Conservation (phyloP, 2,113 vertebrate genomes). For the Pedionomus torquatus region DNA sequence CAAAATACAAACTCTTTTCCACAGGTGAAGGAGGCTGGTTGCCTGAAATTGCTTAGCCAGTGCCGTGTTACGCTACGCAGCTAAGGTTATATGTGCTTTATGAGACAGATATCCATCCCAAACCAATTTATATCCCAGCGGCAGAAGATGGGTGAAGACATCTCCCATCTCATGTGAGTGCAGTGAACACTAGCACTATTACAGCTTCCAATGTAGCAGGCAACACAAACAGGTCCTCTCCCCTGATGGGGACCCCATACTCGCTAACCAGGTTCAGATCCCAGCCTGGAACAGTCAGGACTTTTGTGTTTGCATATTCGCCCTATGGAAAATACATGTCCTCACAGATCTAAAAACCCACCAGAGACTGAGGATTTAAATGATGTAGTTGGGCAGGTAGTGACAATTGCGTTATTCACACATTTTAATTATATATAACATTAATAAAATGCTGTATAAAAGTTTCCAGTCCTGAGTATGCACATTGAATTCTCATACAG, state of each 20-base stretch:
- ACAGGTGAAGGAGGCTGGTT: neutral
- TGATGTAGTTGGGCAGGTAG: neutral
- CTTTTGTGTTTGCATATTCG: neutral
- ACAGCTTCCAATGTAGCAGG: neutral
- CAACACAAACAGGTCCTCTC: neutral
- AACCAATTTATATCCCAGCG: neutral
- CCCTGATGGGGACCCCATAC: neutral
- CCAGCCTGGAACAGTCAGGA: neutral
- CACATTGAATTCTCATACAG: neutral
- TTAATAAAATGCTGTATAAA: neutral
- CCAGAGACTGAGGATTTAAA: neutral
- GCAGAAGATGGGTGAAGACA: neutral
- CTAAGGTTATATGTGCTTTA: neutral
- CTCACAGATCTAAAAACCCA: neutral
- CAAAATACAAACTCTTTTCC: neutral
- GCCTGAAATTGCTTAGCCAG: neutral
- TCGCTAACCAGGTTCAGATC: fast-evolving
- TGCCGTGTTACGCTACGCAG: neutral
- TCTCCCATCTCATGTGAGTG: neutral
- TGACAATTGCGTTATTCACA: neutral
- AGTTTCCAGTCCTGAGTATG: neutral
- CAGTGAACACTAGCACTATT: neutral
- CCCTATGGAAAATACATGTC: fast-evolving
- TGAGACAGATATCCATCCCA: neutral
- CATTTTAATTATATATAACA: neutral